Evolutionary conservation across 1,140 invertebrate genomes (phyloP), one percentile per base, ranked within the genome.

Genomic region (Scaptodrosophila lebanonensis): DNA sequence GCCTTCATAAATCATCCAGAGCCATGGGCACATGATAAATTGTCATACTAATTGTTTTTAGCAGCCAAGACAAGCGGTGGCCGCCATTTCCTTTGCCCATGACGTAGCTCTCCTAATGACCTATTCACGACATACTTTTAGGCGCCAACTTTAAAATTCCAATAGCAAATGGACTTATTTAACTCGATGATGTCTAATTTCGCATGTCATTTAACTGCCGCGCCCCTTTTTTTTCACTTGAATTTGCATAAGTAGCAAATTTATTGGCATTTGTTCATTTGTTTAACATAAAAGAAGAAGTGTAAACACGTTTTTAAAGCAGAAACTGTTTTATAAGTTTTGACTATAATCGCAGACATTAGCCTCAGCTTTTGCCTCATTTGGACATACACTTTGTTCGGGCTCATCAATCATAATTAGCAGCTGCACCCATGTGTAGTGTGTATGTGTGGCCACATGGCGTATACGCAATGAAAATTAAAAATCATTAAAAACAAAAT

Each of bases 31-130:
- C 70, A 84, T 83, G 77, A 83, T 83, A 83, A 83, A 83, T 83
- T 83, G 79, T 79, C 79, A 79, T 84, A 83, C 79, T 83, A 83
- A 83, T 83, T 83, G 79, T 83, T 83, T 83, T 83, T 66, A 73
- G 59, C 76, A 71, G 66, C 68, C 66, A 60, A 62, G 73, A 66
- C 68, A 79, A 52, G 52, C 8, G 11, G 7, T 11, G 27, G 16
- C 51, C 29, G 47, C 30, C 39, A 18, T 50, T 50, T 18, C 42
- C 42, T 20, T 18, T 25, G 30, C 6, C 16, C 8, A 44, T 38
- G 56, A 53, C 32, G 56, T 39, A 49, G 38, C 36, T 16, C 52
- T 44, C 52, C 39, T 30, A 49, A 62, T 57, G 45, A 18, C 45
- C 52, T 39, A 13, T 4, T 44, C 44, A 52, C 50, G 18, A 42